Evolutionary conservation across 2,888 invertebrate genomes (phyloP), one percentile per base, ranked within the genome.

Genomic region (Gibbula magus): DNA sequence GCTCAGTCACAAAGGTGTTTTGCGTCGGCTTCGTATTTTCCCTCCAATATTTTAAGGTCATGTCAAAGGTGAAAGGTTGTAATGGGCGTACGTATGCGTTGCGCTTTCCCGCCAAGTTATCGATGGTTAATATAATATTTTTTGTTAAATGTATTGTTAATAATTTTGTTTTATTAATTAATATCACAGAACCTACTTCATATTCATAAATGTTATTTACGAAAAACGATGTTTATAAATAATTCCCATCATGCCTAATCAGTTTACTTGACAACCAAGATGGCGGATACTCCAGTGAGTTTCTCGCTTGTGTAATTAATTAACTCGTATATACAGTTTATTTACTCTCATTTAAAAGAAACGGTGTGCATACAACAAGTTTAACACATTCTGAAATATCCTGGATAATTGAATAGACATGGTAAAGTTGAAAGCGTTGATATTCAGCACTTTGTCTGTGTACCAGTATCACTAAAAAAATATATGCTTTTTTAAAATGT

Each of bases 211-310:
- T 45, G 5, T 7, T 45, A 45, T 13, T 20, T 74, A 10, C 13
- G 52, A n/a, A 16, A 77, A 45, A 25, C 16, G 22, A 66, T 32
- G 22, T 16, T 51, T n/a, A 45, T 45, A 67, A 53, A 20, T 20
- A 45, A 66, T 79, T 73, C 73, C 81, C 77, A 32, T 54, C 74
- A 45, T 52, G 35, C 52, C 75, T 74, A 54, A 35, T 51, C 32
- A 54, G 81, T 86, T 88, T 83, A 84, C 88, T 84, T 88, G 84
- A 87, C 88, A 87, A 88, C 82, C 86, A 88, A 87, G 79, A 89
- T 89, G 89, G 89, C 88, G 80, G 89, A 89, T 80, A 86, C 86
- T 84, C 87, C 88, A 87, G 89, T 89, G 79, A 56, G 77, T 56
- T 51, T 10, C 16, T 32, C 20, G 22, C 66, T 20, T 7, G n/a